Percentiles rank a stretch among this genome's conserved stretches.
Conservation (phyloP, 2,797 vertebrate genomes). For the Australoheros facetus region DNA sequence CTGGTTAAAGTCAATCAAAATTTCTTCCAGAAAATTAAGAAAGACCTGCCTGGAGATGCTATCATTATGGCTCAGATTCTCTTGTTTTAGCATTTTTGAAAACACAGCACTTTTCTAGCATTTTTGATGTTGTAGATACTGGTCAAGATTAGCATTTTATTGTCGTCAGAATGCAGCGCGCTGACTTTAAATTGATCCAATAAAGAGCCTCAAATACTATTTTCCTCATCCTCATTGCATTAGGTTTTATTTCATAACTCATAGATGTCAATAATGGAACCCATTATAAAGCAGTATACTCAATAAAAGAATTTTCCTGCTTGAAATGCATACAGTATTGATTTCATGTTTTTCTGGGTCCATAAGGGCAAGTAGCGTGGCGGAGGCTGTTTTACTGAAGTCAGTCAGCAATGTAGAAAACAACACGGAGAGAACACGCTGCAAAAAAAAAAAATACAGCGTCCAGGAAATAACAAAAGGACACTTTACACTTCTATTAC, state of each 20-base stretch:
- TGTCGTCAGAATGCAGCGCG: constrained; percentile 70
- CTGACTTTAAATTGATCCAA: constrained; percentile 76
- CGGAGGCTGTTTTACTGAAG: constrained; percentile 75
- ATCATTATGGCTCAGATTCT: constrained; percentile 35
- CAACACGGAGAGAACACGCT: constrained; percentile 33
- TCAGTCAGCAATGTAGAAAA: constrained; percentile 65
- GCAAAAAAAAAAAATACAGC: background rate
- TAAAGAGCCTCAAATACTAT: constrained; percentile 79
- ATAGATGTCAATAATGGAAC: constrained; percentile 82
- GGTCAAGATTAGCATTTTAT: constrained; percentile 73
- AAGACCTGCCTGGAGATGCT: constrained; percentile 10
- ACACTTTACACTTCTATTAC: background rate
- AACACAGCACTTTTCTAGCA: constrained; percentile 67
- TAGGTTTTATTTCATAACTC: constrained; percentile 84
- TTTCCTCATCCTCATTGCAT: constrained; percentile 82
- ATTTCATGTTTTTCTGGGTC: constrained; percentile 86
- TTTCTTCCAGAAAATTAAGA: constrained; percentile 22
- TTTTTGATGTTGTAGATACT: constrained; percentile 45
- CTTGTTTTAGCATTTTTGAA: constrained; percentile 58
- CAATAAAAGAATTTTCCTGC: constrained; percentile 82
- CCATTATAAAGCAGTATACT: constrained; percentile 81
- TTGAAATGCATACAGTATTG: constrained; percentile 83
- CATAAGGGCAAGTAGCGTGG: constrained; percentile 78
- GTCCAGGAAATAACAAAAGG: background rate
- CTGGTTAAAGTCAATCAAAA: constrained; percentile 16